phyloP scores from a whole-genome alignment of 2,888 invertebrate species.

The Ornithoptera priamus region DNA sequence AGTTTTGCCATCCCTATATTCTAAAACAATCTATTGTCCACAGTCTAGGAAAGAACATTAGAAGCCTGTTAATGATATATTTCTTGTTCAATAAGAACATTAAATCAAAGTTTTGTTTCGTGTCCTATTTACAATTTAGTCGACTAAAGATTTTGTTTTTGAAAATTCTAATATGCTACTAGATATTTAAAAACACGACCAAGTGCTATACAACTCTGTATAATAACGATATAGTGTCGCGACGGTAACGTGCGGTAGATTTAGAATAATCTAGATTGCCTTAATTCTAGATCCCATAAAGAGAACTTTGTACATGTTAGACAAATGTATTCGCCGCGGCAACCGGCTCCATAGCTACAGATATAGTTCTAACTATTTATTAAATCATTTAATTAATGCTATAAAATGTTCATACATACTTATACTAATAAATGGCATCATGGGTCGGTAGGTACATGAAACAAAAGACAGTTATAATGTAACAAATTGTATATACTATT shows the following conservation, averaged over 20 bases:
- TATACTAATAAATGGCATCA: constrained; percentile 70
- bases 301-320: constrained; percentile 36
- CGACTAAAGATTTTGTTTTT: constrained; percentile 22
- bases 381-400: constrained; percentile 16
- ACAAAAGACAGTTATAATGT: constrained; percentile 55
- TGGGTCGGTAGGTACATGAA: constrained; percentile 69
- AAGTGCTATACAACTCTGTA: constrained; percentile 11
- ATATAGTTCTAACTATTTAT: constrained; percentile 28
- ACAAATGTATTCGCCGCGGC: constrained; percentile 26
- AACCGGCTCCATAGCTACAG: constrained; percentile 20
- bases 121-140: constrained; percentile 13
- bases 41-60: constrained; percentile 17
- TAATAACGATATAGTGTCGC: constrained; percentile 42
- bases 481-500: constrained; percentile 42
- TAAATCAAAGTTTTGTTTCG: constrained; percentile 21
- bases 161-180: constrained; percentile 18
- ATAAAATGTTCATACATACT: constrained; percentile 57
- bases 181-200: constrained; percentile 4
- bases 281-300: constrained; percentile 40
- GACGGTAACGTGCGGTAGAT: constrained; percentile 44
- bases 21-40: constrained; percentile 10
- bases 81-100: constrained; percentile 22
- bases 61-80: constrained; percentile 8
- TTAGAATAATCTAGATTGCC: constrained; percentile 44
- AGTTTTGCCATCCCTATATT: constrained; percentile 14